Percentiles rank a stretch among this genome's conserved stretches.
These are phyloP conservation scores for Saguinus midas DNA, from an alignment of 2,113 vertebrate genomes.

Conservation along the genomic window DNA sequence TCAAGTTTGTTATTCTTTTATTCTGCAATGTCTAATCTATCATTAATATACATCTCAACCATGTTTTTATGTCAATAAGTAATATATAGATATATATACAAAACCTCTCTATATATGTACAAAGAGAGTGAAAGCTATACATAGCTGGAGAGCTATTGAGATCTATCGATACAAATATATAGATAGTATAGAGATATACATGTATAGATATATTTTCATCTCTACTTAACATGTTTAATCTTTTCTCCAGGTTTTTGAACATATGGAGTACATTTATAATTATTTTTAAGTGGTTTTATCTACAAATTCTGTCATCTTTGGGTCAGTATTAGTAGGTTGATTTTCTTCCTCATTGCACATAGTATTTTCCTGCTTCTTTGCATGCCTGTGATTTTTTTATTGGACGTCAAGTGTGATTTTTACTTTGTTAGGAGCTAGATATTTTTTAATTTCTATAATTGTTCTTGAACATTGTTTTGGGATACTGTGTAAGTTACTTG, in stretches of 20 bases:
- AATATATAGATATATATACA: neutral
- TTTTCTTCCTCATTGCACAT: neutral
- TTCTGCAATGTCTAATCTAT: neutral
- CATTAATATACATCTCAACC: neutral
- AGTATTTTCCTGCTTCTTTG: neutral
- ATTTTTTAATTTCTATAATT: neutral
- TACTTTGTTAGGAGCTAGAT: neutral
- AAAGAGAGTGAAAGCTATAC: neutral
- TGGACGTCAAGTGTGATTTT: neutral
- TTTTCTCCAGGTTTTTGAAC: neutral
- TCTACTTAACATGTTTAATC: neutral
- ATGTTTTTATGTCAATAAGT: neutral
- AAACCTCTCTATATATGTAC: neutral
- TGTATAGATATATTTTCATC: no score
- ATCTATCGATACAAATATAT: neutral
- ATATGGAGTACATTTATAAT: neutral
- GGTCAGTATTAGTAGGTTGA: neutral
- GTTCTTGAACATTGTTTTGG: neutral
- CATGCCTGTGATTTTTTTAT: neutral
- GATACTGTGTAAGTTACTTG: neutral
- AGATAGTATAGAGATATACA: neutral
- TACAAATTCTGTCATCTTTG: neutral
- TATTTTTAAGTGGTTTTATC: neutral
- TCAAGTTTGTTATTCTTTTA: neutral
- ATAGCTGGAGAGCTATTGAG: neutral